Evolutionary conservation across 2,888 invertebrate genomes (phyloP).

Genomic region (Cephus sareptanus): DNA sequence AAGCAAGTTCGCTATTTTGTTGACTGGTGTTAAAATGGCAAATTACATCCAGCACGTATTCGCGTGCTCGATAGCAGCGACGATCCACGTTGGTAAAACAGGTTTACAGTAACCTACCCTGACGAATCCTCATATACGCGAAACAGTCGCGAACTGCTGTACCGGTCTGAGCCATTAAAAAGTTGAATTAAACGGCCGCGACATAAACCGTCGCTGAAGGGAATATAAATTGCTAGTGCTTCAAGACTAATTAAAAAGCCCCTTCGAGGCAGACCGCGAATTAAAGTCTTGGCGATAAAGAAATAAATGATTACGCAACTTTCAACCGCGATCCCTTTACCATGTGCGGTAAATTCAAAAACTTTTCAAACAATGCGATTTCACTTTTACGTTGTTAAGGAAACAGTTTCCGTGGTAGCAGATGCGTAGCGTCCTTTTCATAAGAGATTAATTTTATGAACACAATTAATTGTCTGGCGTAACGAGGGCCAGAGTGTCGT

Average conservation of each 20-base stretch:
- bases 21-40: not conserved
- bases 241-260: conserved; percentile 2
- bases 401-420: not conserved
- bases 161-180: not conserved
- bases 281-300: conserved; percentile 2
- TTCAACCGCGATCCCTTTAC: not conserved
- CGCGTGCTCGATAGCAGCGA: not conserved
- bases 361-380: not conserved
- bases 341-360: not conserved
- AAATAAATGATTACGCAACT: conserved; percentile 1
- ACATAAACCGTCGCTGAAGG: conserved; percentile 2
- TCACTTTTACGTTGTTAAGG: not conserved
- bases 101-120: not conserved
- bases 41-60: not conserved
- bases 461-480: not conserved
- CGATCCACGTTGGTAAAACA: conserved; percentile 1
- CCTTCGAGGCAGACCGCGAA: not conserved
- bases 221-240: not conserved
- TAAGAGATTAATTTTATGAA: not conserved
- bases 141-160: not conserved
- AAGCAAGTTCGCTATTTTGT: not conserved
- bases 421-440: not conserved
- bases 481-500: not conserved
- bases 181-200: conserved; percentile 1
- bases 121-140: not conserved